These are phyloP conservation scores for Ophioninae sp. DNA, from an alignment of 2,888 invertebrate genomes.

Conservation along the genomic window DNA sequence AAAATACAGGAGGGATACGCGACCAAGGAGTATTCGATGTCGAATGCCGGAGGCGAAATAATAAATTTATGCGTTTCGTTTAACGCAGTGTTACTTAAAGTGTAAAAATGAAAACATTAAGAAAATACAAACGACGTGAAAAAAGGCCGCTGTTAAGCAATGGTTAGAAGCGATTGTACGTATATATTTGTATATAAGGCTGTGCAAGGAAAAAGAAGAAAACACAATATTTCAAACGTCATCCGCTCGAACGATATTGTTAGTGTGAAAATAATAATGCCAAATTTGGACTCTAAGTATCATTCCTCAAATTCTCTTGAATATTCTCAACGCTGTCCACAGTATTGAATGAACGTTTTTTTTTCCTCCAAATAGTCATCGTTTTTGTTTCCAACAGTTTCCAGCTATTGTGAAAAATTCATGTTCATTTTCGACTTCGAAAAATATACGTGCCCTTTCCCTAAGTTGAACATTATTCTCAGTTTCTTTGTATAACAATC, in stretches of 20 bases:
- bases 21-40: slow-evolving; percentile 45
- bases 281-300: background rate
- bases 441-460: background rate
- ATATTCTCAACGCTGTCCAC: no score
- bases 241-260: background rate
- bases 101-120: background rate
- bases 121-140: background rate
- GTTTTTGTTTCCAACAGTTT: background rate
- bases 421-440: background rate
- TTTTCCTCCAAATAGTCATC: background rate
- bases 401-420: background rate
- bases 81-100: slow-evolving; percentile 50
- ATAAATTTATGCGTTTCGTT: slow-evolving; percentile 27
- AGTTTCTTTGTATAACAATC: no score
- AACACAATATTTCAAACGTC: background rate
- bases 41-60: slow-evolving; percentile 18
- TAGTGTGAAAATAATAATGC: background rate
- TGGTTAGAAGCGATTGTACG: slow-evolving; percentile 5
- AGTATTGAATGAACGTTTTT: background rate
- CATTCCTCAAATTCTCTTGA: no score
- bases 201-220: background rate
- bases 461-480: no score
- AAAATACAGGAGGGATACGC: slow-evolving; percentile 20
- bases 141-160: background rate
- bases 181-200: slow-evolving; percentile 16